phyloP scores from a whole-genome alignment of 2,888 invertebrate genomes.

The Melanophora roralis region DNA sequence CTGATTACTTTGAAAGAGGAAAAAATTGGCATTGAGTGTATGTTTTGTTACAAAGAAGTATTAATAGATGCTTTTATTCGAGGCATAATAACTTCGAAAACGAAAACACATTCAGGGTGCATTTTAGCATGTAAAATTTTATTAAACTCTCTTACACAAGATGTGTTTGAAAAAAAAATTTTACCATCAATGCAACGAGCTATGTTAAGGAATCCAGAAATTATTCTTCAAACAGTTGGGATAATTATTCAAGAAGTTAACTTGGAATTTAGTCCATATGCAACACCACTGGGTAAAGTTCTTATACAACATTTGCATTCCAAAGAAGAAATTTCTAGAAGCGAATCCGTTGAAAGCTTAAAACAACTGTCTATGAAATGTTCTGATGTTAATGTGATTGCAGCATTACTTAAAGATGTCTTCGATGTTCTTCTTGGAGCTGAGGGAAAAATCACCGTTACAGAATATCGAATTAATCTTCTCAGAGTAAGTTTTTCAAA shows the following conservation, averaged over 20 bases:
- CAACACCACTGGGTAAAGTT: constrained; percentile 87
- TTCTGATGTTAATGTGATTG: constrained; percentile 82
- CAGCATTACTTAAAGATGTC: constrained; percentile 82
- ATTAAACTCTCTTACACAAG: constrained; percentile 80
- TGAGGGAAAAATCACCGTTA: constrained; percentile 92
- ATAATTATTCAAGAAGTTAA: constrained; percentile 84
- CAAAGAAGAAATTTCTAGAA: constrained; percentile 87
- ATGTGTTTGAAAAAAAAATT: constrained; percentile 85
- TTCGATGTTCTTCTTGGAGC: constrained; percentile 92
- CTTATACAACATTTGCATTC: constrained; percentile 90
- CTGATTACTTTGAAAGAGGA: constrained; percentile 81
- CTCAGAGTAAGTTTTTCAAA: constrained; percentile 80
- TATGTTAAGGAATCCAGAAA: constrained; percentile 95
- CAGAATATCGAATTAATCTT: constrained; percentile 92
- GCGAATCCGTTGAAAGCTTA: constrained; percentile 85
- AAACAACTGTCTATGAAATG: constrained; percentile 85
- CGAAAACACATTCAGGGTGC: constrained; percentile 83
- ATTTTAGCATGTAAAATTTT: constrained; percentile 83
- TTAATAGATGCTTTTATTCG: constrained; percentile 86
- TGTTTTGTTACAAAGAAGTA: constrained; percentile 61
- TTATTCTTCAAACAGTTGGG: constrained; percentile 89
- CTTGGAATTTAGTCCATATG: constrained; percentile 87
- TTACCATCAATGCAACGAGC: constrained; percentile 93
- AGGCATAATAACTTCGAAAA: constrained; percentile 86
- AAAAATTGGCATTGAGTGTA: constrained; percentile 66